Evolutionary conservation across 2,113 vertebrate genomes (phyloP).

Genomic region (Furnarius figulus): DNA sequence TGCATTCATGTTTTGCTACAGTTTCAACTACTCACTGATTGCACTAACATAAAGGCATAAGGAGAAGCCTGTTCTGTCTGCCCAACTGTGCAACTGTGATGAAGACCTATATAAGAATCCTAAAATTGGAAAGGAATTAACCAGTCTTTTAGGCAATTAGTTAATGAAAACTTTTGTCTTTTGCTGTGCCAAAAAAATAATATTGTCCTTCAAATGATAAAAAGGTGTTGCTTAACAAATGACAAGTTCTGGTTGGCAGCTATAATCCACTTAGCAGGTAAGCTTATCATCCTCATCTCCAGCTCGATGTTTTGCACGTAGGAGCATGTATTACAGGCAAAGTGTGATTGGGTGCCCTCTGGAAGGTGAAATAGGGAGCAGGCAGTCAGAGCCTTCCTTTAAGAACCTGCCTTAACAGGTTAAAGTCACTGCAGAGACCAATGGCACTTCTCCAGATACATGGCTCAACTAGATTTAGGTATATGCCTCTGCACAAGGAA

Average conservation of each 20-base stretch:
- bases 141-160: not conserved
- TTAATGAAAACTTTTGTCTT: not conserved
- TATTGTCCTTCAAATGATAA: not conserved
- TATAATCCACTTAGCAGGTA: slow-evolving; percentile 29
- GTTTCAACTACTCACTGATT: not conserved
- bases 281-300: slow-evolving; percentile 24
- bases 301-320: not conserved
- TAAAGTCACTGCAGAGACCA: not conserved
- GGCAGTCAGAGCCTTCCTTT: not conserved
- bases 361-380: not conserved
- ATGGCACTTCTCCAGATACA: not conserved
- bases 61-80: not conserved
- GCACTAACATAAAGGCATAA: not conserved
- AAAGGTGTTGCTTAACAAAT: not conserved
- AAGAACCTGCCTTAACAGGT: not conserved
- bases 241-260: not conserved
- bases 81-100: not conserved
- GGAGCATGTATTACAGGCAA: not conserved
- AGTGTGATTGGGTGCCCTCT: not conserved
- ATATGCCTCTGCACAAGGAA: not conserved
- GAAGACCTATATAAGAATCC: not conserved
- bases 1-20: not conserved
- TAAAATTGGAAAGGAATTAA: not conserved
- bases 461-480: not conserved
- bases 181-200: not conserved